A percentile compares a stretch with the other conserved stretches of the same genome.
phyloP scores from a whole-genome alignment of 2,113 vertebrate genomes.

The Cavia porcellus region DNA sequence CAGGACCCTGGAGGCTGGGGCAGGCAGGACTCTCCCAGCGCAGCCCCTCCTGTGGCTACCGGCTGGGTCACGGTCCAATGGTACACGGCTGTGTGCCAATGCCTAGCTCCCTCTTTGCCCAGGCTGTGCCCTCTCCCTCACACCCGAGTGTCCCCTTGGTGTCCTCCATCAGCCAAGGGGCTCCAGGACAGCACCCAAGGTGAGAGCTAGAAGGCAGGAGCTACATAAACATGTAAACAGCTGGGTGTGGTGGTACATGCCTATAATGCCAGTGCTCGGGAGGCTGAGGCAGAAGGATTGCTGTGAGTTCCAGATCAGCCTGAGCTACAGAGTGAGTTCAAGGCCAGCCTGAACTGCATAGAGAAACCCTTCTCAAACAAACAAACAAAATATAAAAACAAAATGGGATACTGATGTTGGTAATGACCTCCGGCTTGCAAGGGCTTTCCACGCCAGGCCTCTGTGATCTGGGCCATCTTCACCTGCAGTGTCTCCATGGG shows the following conservation, averaged over 20 bases:
- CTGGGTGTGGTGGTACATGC: background rate
- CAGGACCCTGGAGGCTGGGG: background rate
- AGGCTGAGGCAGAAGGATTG: background rate
- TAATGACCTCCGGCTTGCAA: background rate
- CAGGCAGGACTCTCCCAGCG: background rate
- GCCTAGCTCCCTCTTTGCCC: background rate
- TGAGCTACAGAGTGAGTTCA: background rate
- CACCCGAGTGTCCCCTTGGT: background rate
- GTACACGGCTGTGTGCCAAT: background rate
- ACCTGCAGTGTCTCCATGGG: background rate
- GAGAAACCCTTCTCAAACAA: background rate
- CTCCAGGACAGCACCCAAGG: too few relatives aligned
- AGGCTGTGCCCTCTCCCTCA: accelerated
- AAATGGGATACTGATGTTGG: background rate
- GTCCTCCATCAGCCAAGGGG: background rate
- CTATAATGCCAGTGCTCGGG: background rate
- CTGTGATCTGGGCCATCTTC: background rate
- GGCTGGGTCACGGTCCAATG: accelerated
- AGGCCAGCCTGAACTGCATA: background rate
- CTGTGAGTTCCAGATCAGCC: background rate
- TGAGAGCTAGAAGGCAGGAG: background rate
- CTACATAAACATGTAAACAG: background rate
- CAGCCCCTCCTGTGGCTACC: background rate
- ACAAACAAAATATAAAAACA: background rate
- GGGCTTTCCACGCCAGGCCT: background rate